Base-by-base conservation (phyloP, 1,140 invertebrate genomes). In the Aradophagus sp. region DNA sequence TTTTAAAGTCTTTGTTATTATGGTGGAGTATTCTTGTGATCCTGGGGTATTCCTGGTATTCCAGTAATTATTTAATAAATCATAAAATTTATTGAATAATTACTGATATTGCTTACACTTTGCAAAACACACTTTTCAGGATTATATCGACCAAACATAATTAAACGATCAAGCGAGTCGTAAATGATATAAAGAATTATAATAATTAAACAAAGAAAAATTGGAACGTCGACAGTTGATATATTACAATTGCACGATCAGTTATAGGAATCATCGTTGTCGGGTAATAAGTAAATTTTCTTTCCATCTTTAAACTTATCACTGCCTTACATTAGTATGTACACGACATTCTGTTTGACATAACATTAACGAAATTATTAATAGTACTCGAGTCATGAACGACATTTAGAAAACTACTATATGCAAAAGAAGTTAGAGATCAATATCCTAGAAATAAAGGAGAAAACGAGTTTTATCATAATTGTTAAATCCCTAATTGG, bases 251-350 rank as follows among this genome's bases (percentile, higher is more conserved):
- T 61, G 45, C 56, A 61, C 45, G 56, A 42, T 42, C 38, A 61
- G 12, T 16, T 35, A 12, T 48, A 61, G 45, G 55, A 55, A 42
- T 55, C 38, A 42, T 55, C 6, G 7, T 23, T 23, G n/a, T 16
- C 32, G 12, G 7, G 17, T 14, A 20, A 13, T 53, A 35, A 34
- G 12, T 42, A 55, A 55, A 48, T 56, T 45, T 20, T 61, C 19
- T 35, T 35, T 23, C 12, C 7, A 15, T 17, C n/a, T 14, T 1
- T 34, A 5, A 34, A 16, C 36, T 23, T 62, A 62, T 62, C 47
- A 52, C 39, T 12, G 2, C 29, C 42, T 65, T 55, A 55, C 8
- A 36, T 32, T 55, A 65, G 39, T 65, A 65, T 65, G 55, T 65
- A 65, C 61, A 65, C 14, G 12, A 48, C 36, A 39, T 17, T 39